Percentiles rank a stretch among this genome's conserved stretches.
Conservation (phyloP, 2,888 invertebrate genomes). For the Chrysolina oricalcia region DNA sequence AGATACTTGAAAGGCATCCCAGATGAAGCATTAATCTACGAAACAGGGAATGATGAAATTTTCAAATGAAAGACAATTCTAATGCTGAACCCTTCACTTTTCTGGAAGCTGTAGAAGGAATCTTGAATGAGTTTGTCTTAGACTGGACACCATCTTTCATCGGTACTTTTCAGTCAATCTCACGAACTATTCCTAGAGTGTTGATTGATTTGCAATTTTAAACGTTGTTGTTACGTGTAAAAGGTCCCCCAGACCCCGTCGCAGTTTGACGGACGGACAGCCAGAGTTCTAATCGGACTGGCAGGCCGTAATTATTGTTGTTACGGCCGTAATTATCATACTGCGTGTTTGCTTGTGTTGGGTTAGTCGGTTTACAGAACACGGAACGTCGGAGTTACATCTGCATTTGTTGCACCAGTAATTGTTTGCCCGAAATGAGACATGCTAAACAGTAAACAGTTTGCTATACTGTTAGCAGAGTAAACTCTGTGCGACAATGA, state of each 20-base stretch:
- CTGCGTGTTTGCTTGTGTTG: conserved; percentile 68
- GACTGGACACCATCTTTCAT: not conserved
- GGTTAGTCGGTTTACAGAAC: conserved; percentile 64
- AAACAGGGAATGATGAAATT: too few species aligned
- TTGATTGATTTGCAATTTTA: conserved; percentile 64
- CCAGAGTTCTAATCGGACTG: conserved; percentile 67
- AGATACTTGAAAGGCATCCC: too few species aligned
- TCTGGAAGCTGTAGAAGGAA: too few species aligned
- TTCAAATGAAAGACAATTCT: too few species aligned
- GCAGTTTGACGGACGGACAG: conserved; percentile 65
- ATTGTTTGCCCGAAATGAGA: conserved; percentile 31
- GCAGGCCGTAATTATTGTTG: conserved; percentile 66
- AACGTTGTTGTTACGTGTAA: conserved; percentile 50
- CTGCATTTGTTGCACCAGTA: conserved; percentile 56
- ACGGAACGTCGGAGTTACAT: conserved; percentile 61
- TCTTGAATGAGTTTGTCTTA: too few species aligned
- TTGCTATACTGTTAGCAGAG: conserved; percentile 1
- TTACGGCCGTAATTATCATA: conserved; percentile 65
- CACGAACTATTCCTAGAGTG: conserved; percentile 40
- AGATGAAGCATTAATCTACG: too few species aligned
- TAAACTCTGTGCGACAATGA: not conserved
- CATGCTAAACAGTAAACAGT: conserved; percentile 17
- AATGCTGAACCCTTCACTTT: too few species aligned
- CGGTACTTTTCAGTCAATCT: conserved; percentile 22
- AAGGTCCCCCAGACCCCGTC: conserved; percentile 47